Percentiles rank a stretch among this genome's conserved stretches.
Evolutionary conservation across 2,797 vertebrate genomes (phyloP).

Genomic region (Argyrosomus regius): DNA sequence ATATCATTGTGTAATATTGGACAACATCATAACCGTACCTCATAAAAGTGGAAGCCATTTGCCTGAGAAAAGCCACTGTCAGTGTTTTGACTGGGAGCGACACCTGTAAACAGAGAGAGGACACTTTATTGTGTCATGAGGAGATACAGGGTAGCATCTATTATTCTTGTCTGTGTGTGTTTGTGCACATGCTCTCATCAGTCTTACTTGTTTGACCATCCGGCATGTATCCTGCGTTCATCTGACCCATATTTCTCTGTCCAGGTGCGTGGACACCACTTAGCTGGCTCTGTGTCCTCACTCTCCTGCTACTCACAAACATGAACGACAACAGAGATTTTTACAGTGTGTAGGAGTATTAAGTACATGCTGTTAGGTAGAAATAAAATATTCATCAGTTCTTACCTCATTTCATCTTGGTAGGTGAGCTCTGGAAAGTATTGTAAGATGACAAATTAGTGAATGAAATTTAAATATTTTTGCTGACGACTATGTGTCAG

Average conservation of each 20-base stretch:
- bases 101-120: slow-evolving; percentile 43
- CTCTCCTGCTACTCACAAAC: slow-evolving; percentile 61
- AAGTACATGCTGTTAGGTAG: neutral
- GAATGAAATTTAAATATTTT: neutral
- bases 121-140: neutral
- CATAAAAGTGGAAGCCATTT: slow-evolving; percentile 3
- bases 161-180: neutral
- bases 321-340: neutral
- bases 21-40: slow-evolving; percentile 61
- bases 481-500: neutral
- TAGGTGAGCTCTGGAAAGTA: slow-evolving; percentile 76
- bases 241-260: slow-evolving; percentile 38
- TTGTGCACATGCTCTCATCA: neutral
- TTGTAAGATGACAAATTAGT: neutral
- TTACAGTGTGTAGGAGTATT: neutral
- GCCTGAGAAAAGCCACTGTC: slow-evolving; percentile 47
- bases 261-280: slow-evolving; percentile 13
- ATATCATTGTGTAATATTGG: neutral
- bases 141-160: neutral
- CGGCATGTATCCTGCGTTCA: slow-evolving; percentile 66
- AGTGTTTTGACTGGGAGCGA: slow-evolving; percentile 40
- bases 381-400: neutral
- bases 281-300: slow-evolving; percentile 65
- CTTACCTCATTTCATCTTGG: slow-evolving; percentile 79
- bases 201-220: slow-evolving; percentile 66